Base-by-base conservation (phyloP, 2,888 invertebrate genomes). In the Catonia carolina region DNA sequence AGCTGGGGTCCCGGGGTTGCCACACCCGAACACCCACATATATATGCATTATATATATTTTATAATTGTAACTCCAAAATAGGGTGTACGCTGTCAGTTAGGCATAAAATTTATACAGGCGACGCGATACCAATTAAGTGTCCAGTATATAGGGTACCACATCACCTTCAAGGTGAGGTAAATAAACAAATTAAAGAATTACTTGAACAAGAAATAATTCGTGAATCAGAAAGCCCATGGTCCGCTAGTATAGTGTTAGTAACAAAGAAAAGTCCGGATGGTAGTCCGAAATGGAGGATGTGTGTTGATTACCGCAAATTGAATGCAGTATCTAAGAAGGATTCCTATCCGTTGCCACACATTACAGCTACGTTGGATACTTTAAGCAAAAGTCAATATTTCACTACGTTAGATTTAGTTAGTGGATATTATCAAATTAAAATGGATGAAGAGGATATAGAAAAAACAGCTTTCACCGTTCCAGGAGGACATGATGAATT, bases 241-340 rank as follows among this genome's bases (percentile, higher is more conserved):
- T 62, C 67, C 4, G 63, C 67, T 1, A 71, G 70, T 0, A 63
- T 71, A 3, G 68, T 71, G 2, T 45, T 73, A 1, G 70, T 70
- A 1, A 62, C 62, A 15, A 73, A 72, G 61, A 69, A 69, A 54
- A 63, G 67, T 59, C 63, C 61, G 10, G 60, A 62, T 14, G 61
- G 61, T 2, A 58, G 51, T 18, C 18, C 33, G 0, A 61, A 63
- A 50, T 64, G 53, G 33, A 31, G 68, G 37, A 60, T 69, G 7
- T 65, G 65, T 36, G 64, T 66, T 2, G 69, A 69, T 45, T 70
- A 62, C 50, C 55, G 68, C 2, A 58, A 53, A 14, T 41, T 70
- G 4, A 71, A 71, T 42, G 59, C 61, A 5, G 56, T 61, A 0
- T 70, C 69, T 0, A 61, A 64, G 1, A 63, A 64, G 1, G 67